These are phyloP conservation scores for Thamnophis sirtalis DNA, from an alignment of 2,113 vertebrate species.

Conservation along the genomic window DNA sequence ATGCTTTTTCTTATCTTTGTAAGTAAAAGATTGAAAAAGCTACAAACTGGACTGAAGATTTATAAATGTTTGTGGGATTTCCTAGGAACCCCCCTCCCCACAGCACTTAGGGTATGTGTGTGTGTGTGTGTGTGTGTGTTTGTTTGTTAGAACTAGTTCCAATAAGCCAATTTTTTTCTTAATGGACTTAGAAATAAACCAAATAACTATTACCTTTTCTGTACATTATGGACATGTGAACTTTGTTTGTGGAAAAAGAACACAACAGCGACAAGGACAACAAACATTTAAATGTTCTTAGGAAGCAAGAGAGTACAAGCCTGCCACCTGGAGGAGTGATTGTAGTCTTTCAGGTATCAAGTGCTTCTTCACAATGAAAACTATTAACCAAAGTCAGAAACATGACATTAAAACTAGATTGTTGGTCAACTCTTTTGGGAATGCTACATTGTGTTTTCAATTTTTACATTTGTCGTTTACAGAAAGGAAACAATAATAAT, in stretches of 20 bases:
- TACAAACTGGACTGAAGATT: slow-evolving; percentile 70
- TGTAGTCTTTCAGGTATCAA: slow-evolving; percentile 78
- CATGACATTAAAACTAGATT: slow-evolving; percentile 82
- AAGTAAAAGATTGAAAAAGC: slow-evolving; percentile 76
- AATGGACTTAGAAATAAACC: slow-evolving; percentile 84
- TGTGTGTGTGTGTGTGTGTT: slow-evolving; percentile 67
- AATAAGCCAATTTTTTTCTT: slow-evolving; percentile 77
- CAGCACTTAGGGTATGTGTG: slow-evolving; percentile 65
- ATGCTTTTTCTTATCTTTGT: slow-evolving; percentile 63
- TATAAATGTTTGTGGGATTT: slow-evolving; percentile 67
- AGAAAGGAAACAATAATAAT: slow-evolving; percentile 52
- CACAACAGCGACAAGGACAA: slow-evolving; percentile 43
- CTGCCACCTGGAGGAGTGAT: slow-evolving; percentile 76
- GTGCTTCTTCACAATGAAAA: slow-evolving; percentile 82
- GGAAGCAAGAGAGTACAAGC: slow-evolving; percentile 72
- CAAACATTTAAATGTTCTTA: slow-evolving; percentile 75
- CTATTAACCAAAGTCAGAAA: slow-evolving; percentile 98
- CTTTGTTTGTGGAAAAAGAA: slow-evolving; percentile 67
- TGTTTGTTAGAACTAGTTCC: slow-evolving; percentile 69
- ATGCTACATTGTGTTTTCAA: slow-evolving; percentile 80
- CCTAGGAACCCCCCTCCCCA: slow-evolving; percentile 52
- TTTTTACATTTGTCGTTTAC: slow-evolving; percentile 91
- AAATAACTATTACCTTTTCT: slow-evolving; percentile 78
- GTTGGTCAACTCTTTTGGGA: slow-evolving; percentile 75
- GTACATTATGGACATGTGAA: slow-evolving; percentile 75